Base-by-base conservation (phyloP, 2,888 invertebrate genomes). In the Capitulum mitella region DNA sequence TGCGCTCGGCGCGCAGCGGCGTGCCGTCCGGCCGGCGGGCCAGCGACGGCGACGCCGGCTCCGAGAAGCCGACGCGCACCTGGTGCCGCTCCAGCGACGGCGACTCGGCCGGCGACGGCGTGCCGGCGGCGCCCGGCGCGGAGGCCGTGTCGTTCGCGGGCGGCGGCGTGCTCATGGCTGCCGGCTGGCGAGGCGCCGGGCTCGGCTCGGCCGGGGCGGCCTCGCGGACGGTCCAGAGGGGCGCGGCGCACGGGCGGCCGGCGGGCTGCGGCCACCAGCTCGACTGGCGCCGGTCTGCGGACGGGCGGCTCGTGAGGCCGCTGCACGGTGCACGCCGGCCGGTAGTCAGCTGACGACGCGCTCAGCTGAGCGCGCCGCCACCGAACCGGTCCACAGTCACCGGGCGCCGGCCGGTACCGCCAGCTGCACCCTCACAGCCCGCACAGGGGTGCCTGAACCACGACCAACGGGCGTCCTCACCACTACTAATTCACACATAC, bases 21-120 rank as follows among this genome's bases (percentile, higher is more conserved):
- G 37, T 37, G 34, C 70, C 70, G 37, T 70, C 70, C 6, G 70
- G 70, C 70, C 70, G 34, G 34, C 70, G 70, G 5, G 22, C 70
- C 37, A 70, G 70, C 70, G 70, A 70, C 70, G 70, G 70, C 37
- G 70, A 70, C 70, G 32, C 70, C 14, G 70, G 70, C 70, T 70
- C 70, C 37, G 32, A 32, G 37, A 32, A 34, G 70, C 70, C 70
- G 3, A 70, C 70, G 3, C 70, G 70, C 70, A 70, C 70, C 37
- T 70, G 70, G 70, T 70, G 70, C 22, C 70, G 34, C 70, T 70
- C 70, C 37, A 12, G 70, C 22, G 14, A 32, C 34, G 70, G 70
- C 34, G 70, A 70, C 37, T 37, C 70, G 8, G 70, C 70, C 70
- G 70, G 70, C 29, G 70, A 34, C 37, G 70, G 64, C 19, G 64